Percentiles rank a stretch among this genome's conserved stretches.
These are phyloP conservation scores for Alectoris magna DNA, from an alignment of 2,797 vertebrate species.

Conservation along the genomic window DNA sequence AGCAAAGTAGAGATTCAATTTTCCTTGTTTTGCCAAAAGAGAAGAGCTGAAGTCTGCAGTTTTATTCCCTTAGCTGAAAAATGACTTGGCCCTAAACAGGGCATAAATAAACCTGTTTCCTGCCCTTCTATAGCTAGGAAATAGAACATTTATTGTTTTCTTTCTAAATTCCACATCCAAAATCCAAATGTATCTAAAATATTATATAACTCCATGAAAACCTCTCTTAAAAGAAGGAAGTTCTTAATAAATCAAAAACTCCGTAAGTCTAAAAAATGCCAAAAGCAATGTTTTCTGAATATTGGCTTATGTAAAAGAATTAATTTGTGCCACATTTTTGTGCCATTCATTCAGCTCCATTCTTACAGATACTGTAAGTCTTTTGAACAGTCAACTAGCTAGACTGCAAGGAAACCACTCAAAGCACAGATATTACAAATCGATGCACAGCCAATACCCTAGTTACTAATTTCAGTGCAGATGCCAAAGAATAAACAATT, in stretches of 20 bases:
- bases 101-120: too few species aligned
- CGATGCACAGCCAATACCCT: background rate
- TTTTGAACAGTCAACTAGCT: background rate
- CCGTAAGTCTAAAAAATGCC: background rate
- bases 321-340: too few species aligned
- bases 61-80: too few species aligned
- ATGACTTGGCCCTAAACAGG: too few species aligned
- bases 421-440: background rate
- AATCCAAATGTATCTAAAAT: constrained; percentile 44
- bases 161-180: background rate
- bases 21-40: too few species aligned
- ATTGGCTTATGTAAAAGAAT: background rate
- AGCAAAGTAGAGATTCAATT: too few species aligned
- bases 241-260: background rate
- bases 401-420: background rate
- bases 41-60: too few species aligned
- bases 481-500: background rate
- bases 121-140: too few species aligned
- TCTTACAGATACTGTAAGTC: background rate
- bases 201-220: constrained; percentile 9
- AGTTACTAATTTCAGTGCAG: background rate
- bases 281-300: constrained; percentile 20
- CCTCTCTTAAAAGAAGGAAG: background rate
- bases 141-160: too few species aligned
- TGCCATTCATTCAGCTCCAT: background rate